Percentiles rank a stretch among this genome's conserved stretches.
phyloP scores from a whole-genome alignment of 2,797 vertebrate genomes.

The Phoebastria nigripes region DNA sequence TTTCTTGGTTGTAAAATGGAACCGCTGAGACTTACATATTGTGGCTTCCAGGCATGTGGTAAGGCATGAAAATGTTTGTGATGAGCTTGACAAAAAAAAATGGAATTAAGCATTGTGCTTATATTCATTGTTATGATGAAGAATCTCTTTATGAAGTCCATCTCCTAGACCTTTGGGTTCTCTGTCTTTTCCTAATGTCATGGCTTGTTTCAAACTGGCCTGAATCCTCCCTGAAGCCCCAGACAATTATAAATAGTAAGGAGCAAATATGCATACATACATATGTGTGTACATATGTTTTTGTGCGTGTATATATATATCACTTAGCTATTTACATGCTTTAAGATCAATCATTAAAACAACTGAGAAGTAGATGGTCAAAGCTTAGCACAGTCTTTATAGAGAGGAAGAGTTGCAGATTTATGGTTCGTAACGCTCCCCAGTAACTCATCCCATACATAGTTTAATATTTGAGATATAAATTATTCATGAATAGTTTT shows the following conservation, averaged over 20 bases:
- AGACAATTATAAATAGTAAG: not conserved
- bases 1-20: not conserved
- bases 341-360: not conserved
- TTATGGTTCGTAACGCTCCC: not conserved
- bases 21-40: not conserved
- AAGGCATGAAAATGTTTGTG: not conserved
- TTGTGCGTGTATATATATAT: not conserved
- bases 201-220: not conserved
- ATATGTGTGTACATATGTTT: not conserved
- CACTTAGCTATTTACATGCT: not conserved
- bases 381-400: not conserved
- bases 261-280: not conserved
- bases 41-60: not conserved
- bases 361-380: not conserved
- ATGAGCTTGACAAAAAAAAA: not conserved
- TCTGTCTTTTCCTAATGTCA: not conserved
- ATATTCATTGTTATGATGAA: not conserved
- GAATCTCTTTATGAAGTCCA: not conserved
- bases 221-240: not conserved
- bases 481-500: conserved; percentile 53
- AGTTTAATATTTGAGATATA: conserved; percentile 36
- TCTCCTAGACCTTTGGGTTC: not conserved
- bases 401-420: not conserved
- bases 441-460: not conserved
- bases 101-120: not conserved